Evolutionary conservation across 2,888 invertebrate species (phyloP).

Genomic region (Altica lythri): DNA sequence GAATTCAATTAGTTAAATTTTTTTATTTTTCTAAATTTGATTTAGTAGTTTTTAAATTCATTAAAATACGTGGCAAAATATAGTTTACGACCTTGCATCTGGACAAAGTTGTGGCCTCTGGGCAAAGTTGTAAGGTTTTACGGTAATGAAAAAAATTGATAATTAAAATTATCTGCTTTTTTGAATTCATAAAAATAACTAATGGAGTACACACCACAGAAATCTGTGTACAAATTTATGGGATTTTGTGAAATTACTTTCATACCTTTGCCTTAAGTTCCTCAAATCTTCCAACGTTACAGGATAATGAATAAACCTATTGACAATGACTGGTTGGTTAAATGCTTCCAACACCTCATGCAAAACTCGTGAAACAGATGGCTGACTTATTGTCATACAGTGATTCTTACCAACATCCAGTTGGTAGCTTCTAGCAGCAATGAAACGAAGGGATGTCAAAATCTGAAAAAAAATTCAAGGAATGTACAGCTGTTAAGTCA

Average conservation of each 20-base stretch:
- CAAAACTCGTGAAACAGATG: conserved; percentile 2
- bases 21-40: too few relatives aligned
- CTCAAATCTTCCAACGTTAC: conserved; percentile 10
- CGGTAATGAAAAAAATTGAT: too few relatives aligned
- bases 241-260: neutral
- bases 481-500: neutral
- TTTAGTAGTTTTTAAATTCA: too few relatives aligned
- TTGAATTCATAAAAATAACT: neutral
- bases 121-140: too few relatives aligned
- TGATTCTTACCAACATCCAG: conserved; percentile 8
- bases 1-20: too few relatives aligned
- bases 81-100: too few relatives aligned
- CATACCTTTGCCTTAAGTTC: neutral
- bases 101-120: too few relatives aligned
- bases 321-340: conserved; percentile 11
- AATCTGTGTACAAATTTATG: neutral
- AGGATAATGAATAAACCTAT: conserved; percentile 3
- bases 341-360: conserved; percentile 10
- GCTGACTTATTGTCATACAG: conserved; percentile 2
- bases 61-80: too few relatives aligned
- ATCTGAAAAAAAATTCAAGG: neutral
- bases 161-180: neutral
- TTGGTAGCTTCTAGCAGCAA: conserved; percentile 12
- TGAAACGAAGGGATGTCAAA: conserved; percentile 5
- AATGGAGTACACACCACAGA: neutral